A percentile compares a stretch with the other conserved stretches of the same genome.
Conservation (phyloP, 2,113 vertebrate genomes). For the Ceyx margarethae region DNA sequence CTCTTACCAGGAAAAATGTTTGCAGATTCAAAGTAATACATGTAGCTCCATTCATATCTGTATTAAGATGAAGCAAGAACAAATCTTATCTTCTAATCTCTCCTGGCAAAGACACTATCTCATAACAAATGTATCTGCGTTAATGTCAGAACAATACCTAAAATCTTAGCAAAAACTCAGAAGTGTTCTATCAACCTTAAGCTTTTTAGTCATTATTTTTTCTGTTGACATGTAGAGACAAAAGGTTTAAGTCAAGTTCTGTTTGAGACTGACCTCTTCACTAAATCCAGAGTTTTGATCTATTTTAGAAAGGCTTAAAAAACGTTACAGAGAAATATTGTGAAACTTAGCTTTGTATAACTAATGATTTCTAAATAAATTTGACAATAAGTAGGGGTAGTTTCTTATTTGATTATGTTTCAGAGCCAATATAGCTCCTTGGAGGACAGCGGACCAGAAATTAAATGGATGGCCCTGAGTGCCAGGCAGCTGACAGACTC, state of each 20-base stretch:
- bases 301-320: neutral
- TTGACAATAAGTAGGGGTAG: neutral
- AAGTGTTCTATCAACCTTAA: neutral
- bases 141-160: neutral
- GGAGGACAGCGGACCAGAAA: neutral
- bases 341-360: neutral
- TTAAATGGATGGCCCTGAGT: neutral
- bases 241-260: neutral
- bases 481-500: neutral
- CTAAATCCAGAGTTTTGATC: neutral
- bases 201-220: neutral
- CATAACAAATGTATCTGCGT: neutral
- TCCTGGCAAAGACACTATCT: neutral
- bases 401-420: neutral
- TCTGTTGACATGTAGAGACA: neutral
- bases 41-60: neutral
- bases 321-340: neutral
- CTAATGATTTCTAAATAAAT: neutral
- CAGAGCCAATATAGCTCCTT: neutral
- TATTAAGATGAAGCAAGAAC: neutral
- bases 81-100: neutral
- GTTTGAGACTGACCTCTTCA: neutral
- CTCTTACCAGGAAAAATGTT: neutral
- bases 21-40: neutral
- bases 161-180: neutral